Evolutionary conservation across 2,113 vertebrate genomes (phyloP), one percentile per base, ranked within the genome.

Genomic region (Bettongia penicillata): DNA sequence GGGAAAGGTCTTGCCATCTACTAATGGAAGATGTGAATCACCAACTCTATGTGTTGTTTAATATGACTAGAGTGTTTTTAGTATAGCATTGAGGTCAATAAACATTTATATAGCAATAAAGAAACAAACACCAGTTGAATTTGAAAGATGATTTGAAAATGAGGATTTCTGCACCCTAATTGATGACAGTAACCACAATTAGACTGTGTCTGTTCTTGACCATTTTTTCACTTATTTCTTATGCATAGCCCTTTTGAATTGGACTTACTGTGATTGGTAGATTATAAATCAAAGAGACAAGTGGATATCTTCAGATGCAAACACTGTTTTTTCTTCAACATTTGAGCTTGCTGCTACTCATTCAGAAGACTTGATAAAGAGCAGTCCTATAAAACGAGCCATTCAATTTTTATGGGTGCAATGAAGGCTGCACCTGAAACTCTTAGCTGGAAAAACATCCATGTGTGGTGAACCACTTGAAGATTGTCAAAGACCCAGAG

Each of bases 341-440:
- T 43, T 43, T 43, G n/a, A 84, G 68, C 22, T 43, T 43, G 37
- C 19, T 43, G 92, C 91, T 92, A 19, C 94, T 95, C 61, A 48
- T 89, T 0, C 0, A 52, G 93, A 93, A 90, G 51, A 26, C 84
- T 96, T 95, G 93, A 91, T 96, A 91, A 92, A 91, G 53, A 93
- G 68, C 43, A 61, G 52, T 22, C 0, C 0, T 61, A 93, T 37
- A 47, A 68, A 84, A 84, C 23, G 37, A 84, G n/a, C 19, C n/a
- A 84, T 84, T 84, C n/a, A 22, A n/a, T 84, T 43, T 84, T 84
- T 84, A 84, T 84, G 68, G 68, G 31, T 68, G 31, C 47, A 91
- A 68, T 53, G 93, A 93, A 94, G 96, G 97, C 92, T 92, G 9
- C 52, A 93, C 52, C 94, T 95, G 49, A 97, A 95, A 95, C 90